These are phyloP conservation scores for Papilio demoleus DNA, from an alignment of 2,888 invertebrate genomes.

Conservation along the genomic window DNA sequence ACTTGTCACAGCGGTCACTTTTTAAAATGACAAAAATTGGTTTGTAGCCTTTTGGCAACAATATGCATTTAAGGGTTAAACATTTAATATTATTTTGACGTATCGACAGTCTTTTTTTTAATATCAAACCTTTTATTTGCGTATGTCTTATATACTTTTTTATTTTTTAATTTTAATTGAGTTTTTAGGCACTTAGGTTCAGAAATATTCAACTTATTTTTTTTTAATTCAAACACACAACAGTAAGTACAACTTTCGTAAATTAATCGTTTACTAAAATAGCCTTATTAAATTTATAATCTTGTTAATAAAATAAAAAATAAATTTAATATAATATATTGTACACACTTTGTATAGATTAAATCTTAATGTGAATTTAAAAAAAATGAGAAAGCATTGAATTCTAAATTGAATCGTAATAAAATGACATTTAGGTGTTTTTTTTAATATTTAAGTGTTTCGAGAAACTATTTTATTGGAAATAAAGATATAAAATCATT, in stretches of 20 bases:
- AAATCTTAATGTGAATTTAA: conserved; percentile 74
- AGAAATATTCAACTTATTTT: conserved; percentile 23
- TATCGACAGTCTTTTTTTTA: too few relatives aligned
- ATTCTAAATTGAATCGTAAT: conserved; percentile 82
- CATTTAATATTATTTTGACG: too few relatives aligned
- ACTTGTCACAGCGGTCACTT: too few relatives aligned
- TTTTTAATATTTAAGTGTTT: conserved; percentile 54
- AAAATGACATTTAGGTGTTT: conserved; percentile 78
- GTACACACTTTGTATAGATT: conserved; percentile 71
- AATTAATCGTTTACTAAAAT: conserved; percentile 74
- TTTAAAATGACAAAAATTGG: too few relatives aligned
- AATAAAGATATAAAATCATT: conserved; percentile 32
- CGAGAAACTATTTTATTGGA: conserved; percentile 45
- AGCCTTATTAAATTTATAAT: conserved; percentile 80
- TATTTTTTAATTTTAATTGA: conserved; percentile 27
- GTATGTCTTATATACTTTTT: too few relatives aligned
- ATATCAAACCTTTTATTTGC: too few relatives aligned
- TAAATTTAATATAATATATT: conserved; percentile 61
- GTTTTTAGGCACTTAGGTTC: too few relatives aligned
- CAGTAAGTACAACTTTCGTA: conserved; percentile 50
- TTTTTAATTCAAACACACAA: conserved; percentile 59
- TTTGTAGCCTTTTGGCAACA: too few relatives aligned
- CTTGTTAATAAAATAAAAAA: conserved; percentile 62
- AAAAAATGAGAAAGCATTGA: conserved; percentile 73
- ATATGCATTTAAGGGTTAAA: too few relatives aligned